These are phyloP conservation scores for Torymus aiolomorphi DNA, from an alignment of 2,888 invertebrate genomes.

Conservation along the genomic window DNA sequence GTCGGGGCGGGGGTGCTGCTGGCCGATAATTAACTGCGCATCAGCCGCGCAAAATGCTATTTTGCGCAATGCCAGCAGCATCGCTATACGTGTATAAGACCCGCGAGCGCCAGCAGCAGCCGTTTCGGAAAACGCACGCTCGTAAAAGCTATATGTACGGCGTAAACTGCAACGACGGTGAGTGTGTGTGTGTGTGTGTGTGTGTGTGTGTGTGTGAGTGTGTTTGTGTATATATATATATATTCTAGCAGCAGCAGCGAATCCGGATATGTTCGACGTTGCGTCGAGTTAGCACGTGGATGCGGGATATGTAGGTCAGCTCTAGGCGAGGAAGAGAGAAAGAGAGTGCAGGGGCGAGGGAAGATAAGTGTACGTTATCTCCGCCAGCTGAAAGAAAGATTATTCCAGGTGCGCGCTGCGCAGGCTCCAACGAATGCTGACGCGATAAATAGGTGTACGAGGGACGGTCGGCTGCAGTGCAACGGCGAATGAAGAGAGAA, in stretches of 20 bases:
- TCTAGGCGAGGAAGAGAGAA: too few relatives aligned
- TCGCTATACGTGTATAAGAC: background rate
- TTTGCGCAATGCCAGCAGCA: slow-evolving; percentile 9
- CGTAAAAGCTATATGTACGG: too few relatives aligned
- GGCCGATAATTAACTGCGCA: slow-evolving; percentile 42
- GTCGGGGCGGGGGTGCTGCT: too few relatives aligned
- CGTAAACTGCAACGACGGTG: too few relatives aligned
- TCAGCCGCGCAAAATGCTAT: slow-evolving; percentile 15
- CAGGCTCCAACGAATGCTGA: background rate
- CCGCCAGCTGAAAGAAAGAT: slow-evolving; percentile 31
- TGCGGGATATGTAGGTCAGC: slow-evolving; percentile 32
- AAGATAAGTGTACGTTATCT: too few relatives aligned
- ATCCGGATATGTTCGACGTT: slow-evolving; percentile 49
- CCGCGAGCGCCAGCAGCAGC: background rate
- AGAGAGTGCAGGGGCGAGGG: too few relatives aligned
- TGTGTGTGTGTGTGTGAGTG: too few relatives aligned
- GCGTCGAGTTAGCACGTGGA: slow-evolving; percentile 51
- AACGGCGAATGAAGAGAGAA: too few relatives aligned
- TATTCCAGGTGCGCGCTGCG: background rate
- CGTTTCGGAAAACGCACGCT: background rate
- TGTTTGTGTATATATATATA: too few relatives aligned
- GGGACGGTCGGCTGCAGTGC: too few relatives aligned
- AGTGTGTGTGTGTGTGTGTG: too few relatives aligned
- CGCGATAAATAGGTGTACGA: background rate
- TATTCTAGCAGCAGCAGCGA: too few relatives aligned